Evolutionary conservation across 2,113 vertebrate genomes (phyloP), one percentile per base, ranked within the genome.

Genomic region (Oryzias celebensis): DNA sequence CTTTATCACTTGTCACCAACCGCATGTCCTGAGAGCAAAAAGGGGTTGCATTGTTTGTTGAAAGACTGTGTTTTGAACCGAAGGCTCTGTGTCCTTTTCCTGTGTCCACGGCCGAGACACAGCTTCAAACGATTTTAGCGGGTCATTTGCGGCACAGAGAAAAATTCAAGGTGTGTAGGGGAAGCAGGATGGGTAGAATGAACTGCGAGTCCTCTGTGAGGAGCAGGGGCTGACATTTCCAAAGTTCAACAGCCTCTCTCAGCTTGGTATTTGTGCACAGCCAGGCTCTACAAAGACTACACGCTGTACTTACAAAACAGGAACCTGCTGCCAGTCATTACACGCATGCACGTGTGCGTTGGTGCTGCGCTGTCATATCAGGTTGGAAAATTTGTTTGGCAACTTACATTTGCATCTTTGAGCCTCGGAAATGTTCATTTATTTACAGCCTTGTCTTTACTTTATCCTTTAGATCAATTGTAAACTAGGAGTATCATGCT

Each of bases 171-270:
- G 65, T 43, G 14, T 41, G 67, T 36, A 13, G 52, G 63, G 62
- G 54, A 70, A 45, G 76, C 28, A 68, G 45, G 72, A 58, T 20
- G 53, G 63, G 72, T 36, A 80, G 58, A 70, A 77, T 69, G 77
- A 67, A 69, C 58, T 43, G 51, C 82, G 73, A 58, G 65, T 54
- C 28, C 61, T 58, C 68, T 77, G 85, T 64, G 68, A 85, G 75
- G 75, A 83, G 78, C 74, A 36, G 52, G 10, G 71, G 71, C 71
- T 89, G 83, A 88, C 84, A 90, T 89, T 90, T 89, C 59, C 77
- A 86, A 89, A 88, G 84, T 89, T 88, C 87, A 88, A 89, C 77
- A 86, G 76, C 81, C 74, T 82, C 84, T 89, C 87, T 82, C 81
- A 58, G 78, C 81, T 78, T 79, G 84, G 77, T 87, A 84, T 89